These are phyloP conservation scores for Latrodectus geometricus DNA, from an alignment of 1,140 invertebrate species.

Conservation along the genomic window DNA sequence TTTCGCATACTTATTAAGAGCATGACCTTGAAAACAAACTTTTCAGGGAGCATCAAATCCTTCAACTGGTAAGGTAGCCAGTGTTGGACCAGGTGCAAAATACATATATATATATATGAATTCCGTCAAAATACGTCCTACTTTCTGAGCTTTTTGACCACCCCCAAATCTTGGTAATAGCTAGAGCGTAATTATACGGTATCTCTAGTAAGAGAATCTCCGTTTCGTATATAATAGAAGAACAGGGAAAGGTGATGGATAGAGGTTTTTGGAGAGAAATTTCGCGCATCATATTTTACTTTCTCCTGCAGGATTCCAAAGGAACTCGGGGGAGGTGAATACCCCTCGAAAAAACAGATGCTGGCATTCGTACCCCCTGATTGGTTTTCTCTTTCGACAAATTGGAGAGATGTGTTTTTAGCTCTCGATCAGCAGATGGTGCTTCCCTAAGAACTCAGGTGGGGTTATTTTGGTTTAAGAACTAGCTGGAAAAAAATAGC, in stretches of 20 bases:
- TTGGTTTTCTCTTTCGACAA: slow-evolving; percentile 27
- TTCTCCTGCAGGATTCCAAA: slow-evolving; percentile 21
- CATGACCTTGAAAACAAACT: too few species aligned
- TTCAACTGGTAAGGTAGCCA: too few species aligned
- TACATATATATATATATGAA: too few species aligned
- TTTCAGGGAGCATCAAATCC: too few species aligned
- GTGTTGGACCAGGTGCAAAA: slow-evolving; percentile 38
- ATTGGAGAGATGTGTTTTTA: slow-evolving; percentile 42
- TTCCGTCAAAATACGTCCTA: too few species aligned
- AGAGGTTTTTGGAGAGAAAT: slow-evolving; percentile 20
- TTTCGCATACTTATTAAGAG: too few species aligned
- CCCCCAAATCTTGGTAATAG: slow-evolving; percentile 3
- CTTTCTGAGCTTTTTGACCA: neutral
- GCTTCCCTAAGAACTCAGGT: slow-evolving; percentile 9
- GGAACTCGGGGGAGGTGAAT: neutral
- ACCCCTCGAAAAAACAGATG: slow-evolving; percentile 30
- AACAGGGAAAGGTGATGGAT: neutral
- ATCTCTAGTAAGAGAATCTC: slow-evolving; percentile 30
- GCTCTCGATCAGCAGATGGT: slow-evolving; percentile 15
- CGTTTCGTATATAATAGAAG: neutral
- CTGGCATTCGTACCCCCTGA: neutral
- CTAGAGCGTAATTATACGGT: slow-evolving; percentile 55
- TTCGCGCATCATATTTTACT: slow-evolving; percentile 42
- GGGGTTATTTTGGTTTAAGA: neutral
- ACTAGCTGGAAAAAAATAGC: slow-evolving; percentile 1